These are phyloP conservation scores for Yponomeuta plumbellus DNA, from an alignment of 2,888 invertebrate genomes.

Conservation along the genomic window DNA sequence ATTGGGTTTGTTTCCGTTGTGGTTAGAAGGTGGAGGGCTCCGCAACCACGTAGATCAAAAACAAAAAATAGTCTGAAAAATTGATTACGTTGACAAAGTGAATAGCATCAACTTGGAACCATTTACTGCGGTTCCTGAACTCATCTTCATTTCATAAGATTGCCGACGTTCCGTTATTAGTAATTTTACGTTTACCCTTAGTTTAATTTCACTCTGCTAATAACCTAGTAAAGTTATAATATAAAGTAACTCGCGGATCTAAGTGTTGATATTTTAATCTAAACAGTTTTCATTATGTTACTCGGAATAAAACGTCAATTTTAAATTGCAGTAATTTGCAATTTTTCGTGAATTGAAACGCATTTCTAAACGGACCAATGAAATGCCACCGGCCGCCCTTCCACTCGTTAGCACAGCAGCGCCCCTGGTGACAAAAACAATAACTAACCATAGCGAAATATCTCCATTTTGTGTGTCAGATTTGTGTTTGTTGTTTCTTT, in stretches of 20 bases:
- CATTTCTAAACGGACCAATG: conserved; percentile 44
- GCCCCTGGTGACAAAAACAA: conserved; percentile 63
- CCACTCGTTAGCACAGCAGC: conserved; percentile 47
- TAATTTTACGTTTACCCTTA: neutral
- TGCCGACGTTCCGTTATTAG: conserved; percentile 41
- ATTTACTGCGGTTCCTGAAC: neutral
- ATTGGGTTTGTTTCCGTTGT: neutral
- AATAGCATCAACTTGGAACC: neutral
- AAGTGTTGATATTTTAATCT: too few species aligned
- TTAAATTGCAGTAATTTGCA: neutral
- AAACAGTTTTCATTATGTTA: too few species aligned
- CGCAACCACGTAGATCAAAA: neutral
- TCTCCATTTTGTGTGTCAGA: conserved; percentile 81
- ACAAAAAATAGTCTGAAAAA: neutral
- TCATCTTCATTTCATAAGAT: conserved; percentile 37
- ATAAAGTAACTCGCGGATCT: too few species aligned
- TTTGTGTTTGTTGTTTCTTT: conserved; percentile 77
- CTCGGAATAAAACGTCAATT: too few species aligned
- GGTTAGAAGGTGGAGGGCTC: neutral
- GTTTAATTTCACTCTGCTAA: too few species aligned
- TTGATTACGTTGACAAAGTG: neutral
- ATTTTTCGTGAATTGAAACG: conserved; percentile 42
- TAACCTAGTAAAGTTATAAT: too few species aligned
- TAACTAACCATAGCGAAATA: conserved; percentile 76
- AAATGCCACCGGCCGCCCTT: conserved; percentile 37